Evolutionary conservation across 2,113 vertebrate species (phyloP), one percentile per base, ranked within the genome.

Genomic region (Oreochromis aureus): DNA sequence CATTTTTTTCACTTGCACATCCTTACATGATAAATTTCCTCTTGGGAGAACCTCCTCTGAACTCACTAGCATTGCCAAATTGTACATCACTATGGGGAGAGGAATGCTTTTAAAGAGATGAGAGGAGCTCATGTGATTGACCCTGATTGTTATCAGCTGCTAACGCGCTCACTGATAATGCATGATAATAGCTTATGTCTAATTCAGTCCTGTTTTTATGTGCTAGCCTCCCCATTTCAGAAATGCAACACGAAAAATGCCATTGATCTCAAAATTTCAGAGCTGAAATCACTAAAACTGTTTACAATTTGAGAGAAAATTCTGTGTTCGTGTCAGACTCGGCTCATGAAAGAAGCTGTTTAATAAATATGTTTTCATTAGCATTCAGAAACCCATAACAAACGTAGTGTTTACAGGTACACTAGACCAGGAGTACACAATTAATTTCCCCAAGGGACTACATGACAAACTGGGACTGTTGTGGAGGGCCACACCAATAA

Each of bases 31-130:
- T 34, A 9, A 18, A 63, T 81, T 87, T 87, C 24, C 83, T 80
- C 83, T 73, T n/a, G 30, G 80, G 76, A 61, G 53, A 63, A 53
- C 39, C 85, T 86, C 53, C 32, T 59, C 51, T 8, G 4, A 84
- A 89, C 63, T 84, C 51, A 48, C 16, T 51, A 46, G 76, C 66
- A 36, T 69, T 79, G 80, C 53, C 53, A 55, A 88, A 82, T 18
- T 36, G 36, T 73, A 54, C 63, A 18, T 80, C 80, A 79, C 19
- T 11, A 7, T 34, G 44, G 53, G n/a, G 46, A 80, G 82, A 53
- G 86, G 36, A 58, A 19, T 84, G 54, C 59, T 92, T 87, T 89
- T 89, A 83, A 69, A 66, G 79, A 83, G 80, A 79, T 85, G 84
- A 89, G 82, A 71, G 39, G 66, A 81, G 55, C 66, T 87, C 73